Evolutionary conservation across 2,888 invertebrate species (phyloP), one percentile per base, ranked within the genome.

Genomic region (Tortrix viridana): DNA sequence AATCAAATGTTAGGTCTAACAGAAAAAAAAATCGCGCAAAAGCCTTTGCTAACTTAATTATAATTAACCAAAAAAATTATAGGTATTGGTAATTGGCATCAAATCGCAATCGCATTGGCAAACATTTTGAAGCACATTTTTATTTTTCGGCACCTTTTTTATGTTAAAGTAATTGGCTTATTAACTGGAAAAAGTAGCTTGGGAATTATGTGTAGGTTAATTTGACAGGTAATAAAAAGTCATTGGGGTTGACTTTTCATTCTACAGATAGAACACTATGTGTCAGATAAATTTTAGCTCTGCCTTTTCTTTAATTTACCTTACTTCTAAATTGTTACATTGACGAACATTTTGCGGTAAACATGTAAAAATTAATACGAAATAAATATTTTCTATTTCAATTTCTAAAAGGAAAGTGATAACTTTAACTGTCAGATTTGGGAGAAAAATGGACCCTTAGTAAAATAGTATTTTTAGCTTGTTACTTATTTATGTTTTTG

Each of bases 81-180:
- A 23, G 5, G 5, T 4, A 26, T 26, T 54, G 23, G 0, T 20
- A 50, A 56, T n/a, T n/a, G n/a, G n/a, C n/a, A 50, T 50, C 37
- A 12, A 26, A 55, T 50, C 12, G 56, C 56, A 61, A 57, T 62
- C 26, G 56, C 62, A 61, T 22, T 57, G 38, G 16, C 16, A 22
- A 32, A 53, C 6, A 26, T 5, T 26, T 5, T 23, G 16, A 23
- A 23, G 16, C 50, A 50, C 50, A 32, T 20, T 50, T 50, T 37
- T n/a, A 5, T n/a, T n/a, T n/a, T n/a, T n/a, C n/a, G 38, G 32
- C 50, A 56, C 56, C 0, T 18, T 38, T 57, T 46, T 32, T 18
- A 1, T 44, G 14, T 19, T 23, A 50, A 57, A 1, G 1, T 37
- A 44, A 57, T 62, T 57, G 56, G 62, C 62, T 62, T 56, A 56